Base-by-base conservation (phyloP, 2,888 invertebrate species). In the Belgica antarctica region DNA sequence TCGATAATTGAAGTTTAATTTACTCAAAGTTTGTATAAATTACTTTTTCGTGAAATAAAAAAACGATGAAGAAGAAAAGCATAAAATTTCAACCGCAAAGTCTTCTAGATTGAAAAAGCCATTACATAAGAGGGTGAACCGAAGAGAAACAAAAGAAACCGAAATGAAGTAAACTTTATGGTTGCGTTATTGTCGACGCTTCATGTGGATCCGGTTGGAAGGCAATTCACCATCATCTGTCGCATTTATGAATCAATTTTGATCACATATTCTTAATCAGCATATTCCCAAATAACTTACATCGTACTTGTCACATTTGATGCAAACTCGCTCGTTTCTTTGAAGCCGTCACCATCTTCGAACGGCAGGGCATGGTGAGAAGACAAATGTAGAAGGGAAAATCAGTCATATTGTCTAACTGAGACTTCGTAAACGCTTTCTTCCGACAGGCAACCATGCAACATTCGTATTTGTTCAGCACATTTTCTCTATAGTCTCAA, bases 1-100 rank as follows among this genome's bases (percentile, higher is more conserved):
- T 46, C 65, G 65, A 65, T 65, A 65, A 65, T 65, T 65, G 65
- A 65, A 65, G 65, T 65, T 65, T 65, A 65, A 65, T 65, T 65
- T 47, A 65, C 65, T 25, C 47, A 27, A 24, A 24, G 59, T 27
- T 46, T 59, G 52, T 17, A 17, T 52, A 52, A 52, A 52, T 52
- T 52, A 52, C 19, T 52, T 52, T 41, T 52, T 22, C 22, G 22
- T 52, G 52, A n/a, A n/a, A n/a, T n/a, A n/a, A n/a, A n/a, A n/a
- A n/a, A n/a, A n/a, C n/a, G n/a, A n/a, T n/a, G n/a, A 2, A 12
- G 8, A 52, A 15, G 41, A 5, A 41, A 41, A n/a, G 41, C 12
- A 59, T 3, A 52, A 52, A 52, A 59, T 12, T 59, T 59, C 27
- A 22, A 46, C 3, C 12, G 4, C 12, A 46, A 7, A 27, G 12